These are phyloP conservation scores for Chelon labrosus DNA, from an alignment of 2,797 vertebrate genomes.

Conservation along the genomic window DNA sequence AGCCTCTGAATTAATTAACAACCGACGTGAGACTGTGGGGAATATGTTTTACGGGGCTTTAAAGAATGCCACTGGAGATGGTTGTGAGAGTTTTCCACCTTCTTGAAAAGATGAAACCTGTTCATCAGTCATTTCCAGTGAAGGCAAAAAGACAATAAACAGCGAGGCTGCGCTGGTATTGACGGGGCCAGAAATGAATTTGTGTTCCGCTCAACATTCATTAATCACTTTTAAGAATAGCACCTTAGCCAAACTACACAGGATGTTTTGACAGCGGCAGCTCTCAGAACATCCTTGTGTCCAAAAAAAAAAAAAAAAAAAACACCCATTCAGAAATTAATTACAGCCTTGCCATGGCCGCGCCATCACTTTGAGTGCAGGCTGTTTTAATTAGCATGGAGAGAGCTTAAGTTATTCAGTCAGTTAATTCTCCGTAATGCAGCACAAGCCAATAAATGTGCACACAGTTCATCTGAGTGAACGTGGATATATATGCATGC, in stretches of 20 bases:
- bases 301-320: slow-evolving; percentile 47
- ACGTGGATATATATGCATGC: background rate
- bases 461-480: slow-evolving; percentile 48
- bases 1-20: slow-evolving; percentile 54
- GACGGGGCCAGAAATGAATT: slow-evolving; percentile 48
- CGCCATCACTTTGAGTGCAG: slow-evolving; percentile 68
- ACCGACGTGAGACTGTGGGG: slow-evolving; percentile 22
- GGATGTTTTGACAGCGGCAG: slow-evolving; percentile 69
- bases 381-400: slow-evolving; percentile 81
- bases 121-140: slow-evolving; percentile 21
- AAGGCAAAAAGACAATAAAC: slow-evolving; percentile 39
- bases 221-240: slow-evolving; percentile 56
- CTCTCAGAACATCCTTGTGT: slow-evolving; percentile 68
- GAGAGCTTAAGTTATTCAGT: slow-evolving; percentile 78
- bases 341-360: slow-evolving; percentile 66
- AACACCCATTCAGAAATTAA: slow-evolving; percentile 78
- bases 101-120: slow-evolving; percentile 31
- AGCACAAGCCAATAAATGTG: slow-evolving; percentile 68
- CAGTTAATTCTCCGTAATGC: slow-evolving; percentile 76
- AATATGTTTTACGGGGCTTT: slow-evolving; percentile 45
- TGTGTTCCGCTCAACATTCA: slow-evolving; percentile 37
- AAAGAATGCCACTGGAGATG: slow-evolving; percentile 21
- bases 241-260: slow-evolving; percentile 47
- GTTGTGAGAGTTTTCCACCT: slow-evolving; percentile 18
- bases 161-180: slow-evolving; percentile 23